Evolutionary conservation across 1,140 invertebrate species (phyloP).

Genomic region (Neocloeon triangulifer): DNA sequence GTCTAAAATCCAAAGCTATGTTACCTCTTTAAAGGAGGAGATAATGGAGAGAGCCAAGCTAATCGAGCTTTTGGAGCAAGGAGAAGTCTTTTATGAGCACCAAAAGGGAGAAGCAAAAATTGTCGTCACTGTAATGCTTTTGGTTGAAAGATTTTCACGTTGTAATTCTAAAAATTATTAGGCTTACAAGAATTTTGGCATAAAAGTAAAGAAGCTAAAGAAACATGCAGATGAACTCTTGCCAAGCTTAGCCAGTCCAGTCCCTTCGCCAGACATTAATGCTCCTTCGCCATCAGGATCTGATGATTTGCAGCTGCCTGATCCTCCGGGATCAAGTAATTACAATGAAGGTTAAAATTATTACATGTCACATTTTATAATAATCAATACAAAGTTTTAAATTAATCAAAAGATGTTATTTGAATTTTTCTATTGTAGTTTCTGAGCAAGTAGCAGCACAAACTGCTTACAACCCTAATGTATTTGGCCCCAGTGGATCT

Average conservation of each 20-base stretch:
- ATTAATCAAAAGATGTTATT: too few relatives aligned
- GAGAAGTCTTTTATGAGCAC: conserved; percentile 68
- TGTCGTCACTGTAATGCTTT: conserved; percentile 60
- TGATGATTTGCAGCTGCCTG: conserved; percentile 48
- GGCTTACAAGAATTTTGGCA: conserved; percentile 83
- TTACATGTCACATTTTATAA: conserved; percentile 14
- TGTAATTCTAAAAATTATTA: conserved; percentile 15
- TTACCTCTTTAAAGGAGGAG: conserved; percentile 54
- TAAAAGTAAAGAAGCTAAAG: conserved; percentile 60
- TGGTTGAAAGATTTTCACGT: neutral
- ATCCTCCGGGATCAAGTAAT: too few relatives aligned
- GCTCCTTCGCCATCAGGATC: conserved; percentile 67
- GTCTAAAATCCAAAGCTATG: conserved; percentile 52
- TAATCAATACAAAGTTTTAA: too few relatives aligned
- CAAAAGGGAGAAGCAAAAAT: conserved; percentile 81
- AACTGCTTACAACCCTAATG: too few relatives aligned
- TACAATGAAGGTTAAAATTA: conserved; percentile 10
- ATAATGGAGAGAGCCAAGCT: conserved; percentile 55
- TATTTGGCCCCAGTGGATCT: too few relatives aligned
- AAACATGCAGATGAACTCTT: conserved; percentile 60
- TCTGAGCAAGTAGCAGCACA: too few relatives aligned
- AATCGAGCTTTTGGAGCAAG: conserved; percentile 49
- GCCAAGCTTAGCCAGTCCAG: conserved; percentile 28
- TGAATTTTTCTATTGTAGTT: too few relatives aligned
- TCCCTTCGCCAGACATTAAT: conserved; percentile 53